Conservation (phyloP, 2,888 invertebrate genomes). For the Metopia argyrocephala region DNA sequence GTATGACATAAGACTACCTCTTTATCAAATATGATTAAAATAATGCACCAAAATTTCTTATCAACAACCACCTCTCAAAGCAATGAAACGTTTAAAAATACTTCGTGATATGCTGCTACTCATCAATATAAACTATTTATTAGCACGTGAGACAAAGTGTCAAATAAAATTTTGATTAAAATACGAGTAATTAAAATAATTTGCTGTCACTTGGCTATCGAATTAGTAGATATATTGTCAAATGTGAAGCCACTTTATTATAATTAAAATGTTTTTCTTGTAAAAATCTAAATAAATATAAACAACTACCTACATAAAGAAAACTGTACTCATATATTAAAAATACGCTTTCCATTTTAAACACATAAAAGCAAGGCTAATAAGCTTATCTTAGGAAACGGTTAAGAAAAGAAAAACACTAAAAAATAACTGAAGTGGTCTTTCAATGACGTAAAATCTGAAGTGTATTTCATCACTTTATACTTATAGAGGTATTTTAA, state of each 20-base stretch:
- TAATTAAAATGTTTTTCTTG: neutral
- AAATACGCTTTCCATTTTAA: constrained; percentile 3
- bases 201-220: neutral
- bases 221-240: too few relatives aligned
- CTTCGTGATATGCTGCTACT: neutral
- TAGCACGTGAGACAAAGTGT: constrained; percentile 26
- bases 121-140: neutral
- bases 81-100: neutral
- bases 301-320: neutral
- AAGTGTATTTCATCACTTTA: neutral
- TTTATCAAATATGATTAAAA: too few relatives aligned
- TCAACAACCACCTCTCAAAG: neutral
- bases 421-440: neutral
- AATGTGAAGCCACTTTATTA: too few relatives aligned
- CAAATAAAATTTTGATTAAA: constrained; percentile 17
- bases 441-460: constrained; percentile 10
- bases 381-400: constrained; percentile 11
- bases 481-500: neutral
- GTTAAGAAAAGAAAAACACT: neutral
- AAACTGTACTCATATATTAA: neutral
- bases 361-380: constrained; percentile 9
- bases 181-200: constrained; percentile 14
- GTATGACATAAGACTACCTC: too few relatives aligned
- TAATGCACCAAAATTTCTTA: too few relatives aligned
- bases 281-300: neutral